Conservation (phyloP, 2,888 invertebrate genomes). For the Diaprepes abbreviatus region DNA sequence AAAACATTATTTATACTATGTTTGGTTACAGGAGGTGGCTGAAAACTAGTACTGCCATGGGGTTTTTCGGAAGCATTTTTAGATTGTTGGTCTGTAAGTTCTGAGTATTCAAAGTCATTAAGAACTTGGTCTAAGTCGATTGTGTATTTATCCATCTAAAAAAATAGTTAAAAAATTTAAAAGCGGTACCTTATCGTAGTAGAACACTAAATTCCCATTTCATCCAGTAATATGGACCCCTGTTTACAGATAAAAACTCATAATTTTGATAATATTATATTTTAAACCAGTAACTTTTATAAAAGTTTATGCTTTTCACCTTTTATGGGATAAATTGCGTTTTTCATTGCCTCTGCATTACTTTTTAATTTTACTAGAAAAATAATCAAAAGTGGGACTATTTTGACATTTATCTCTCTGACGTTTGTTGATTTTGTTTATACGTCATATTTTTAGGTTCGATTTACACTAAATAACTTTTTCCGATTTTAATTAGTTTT, state of each 20-base stretch:
- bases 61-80: conserved; percentile 42
- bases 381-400: conserved; percentile 26
- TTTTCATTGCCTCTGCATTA: conserved; percentile 37
- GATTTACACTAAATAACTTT: too few relatives aligned
- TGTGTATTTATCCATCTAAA: conserved; percentile 68
- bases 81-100: conserved; percentile 67
- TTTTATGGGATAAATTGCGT: conserved; percentile 26
- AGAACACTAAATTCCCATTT: too few relatives aligned
- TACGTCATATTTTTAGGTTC: conserved; percentile 10
- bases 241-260: background rate
- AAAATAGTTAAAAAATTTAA: conserved; percentile 35
- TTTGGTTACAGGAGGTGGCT: conserved; percentile 56
- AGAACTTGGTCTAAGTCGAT: conserved; percentile 88
- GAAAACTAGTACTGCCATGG: conserved; percentile 21
- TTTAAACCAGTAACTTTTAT: background rate
- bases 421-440: conserved; percentile 21
- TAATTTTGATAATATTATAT: background rate
- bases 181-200: too few relatives aligned
- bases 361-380: conserved; percentile 28
- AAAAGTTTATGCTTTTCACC: background rate
- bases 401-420: conserved; percentile 27
- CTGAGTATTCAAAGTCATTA: conserved; percentile 86
- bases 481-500: too few relatives aligned
- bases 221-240: background rate
- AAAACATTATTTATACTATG: conserved; percentile 75